phyloP scores from a whole-genome alignment of 2,113 vertebrate species.

The Ivindomyrus marchei region DNA sequence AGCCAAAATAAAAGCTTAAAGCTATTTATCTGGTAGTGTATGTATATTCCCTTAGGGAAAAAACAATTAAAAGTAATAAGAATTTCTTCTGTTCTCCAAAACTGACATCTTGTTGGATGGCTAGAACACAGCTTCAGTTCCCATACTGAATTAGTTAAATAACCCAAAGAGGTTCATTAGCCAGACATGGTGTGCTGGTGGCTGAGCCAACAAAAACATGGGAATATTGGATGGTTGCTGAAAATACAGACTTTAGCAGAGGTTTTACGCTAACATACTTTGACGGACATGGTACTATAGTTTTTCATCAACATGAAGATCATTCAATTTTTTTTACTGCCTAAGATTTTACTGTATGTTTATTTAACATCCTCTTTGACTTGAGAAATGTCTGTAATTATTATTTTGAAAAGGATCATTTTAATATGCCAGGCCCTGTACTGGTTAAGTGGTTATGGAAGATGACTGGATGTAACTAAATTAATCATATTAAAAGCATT shows the following conservation, averaged over 20 bases:
- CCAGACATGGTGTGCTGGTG: neutral
- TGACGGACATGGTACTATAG: neutral
- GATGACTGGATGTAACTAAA: neutral
- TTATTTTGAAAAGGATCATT: neutral
- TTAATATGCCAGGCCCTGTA: neutral
- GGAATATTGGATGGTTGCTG: neutral
- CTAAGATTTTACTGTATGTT: neutral
- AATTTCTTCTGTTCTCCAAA: neutral
- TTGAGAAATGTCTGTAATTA: neutral
- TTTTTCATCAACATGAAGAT: neutral
- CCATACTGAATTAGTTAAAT: neutral
- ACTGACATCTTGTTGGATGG: neutral
- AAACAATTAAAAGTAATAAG: neutral
- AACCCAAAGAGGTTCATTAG: neutral
- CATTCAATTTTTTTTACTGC: neutral
- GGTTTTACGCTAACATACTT: neutral
- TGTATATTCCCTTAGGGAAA: neutral
- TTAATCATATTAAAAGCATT: neutral
- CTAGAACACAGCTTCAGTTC: neutral
- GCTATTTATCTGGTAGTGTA: neutral
- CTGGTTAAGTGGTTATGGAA: neutral
- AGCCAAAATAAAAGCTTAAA: neutral
- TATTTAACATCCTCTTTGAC: neutral
- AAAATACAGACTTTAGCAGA: neutral
- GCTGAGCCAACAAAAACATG: neutral